Evolutionary conservation across 2,888 invertebrate species (phyloP).

Genomic region (Strigamia transsilvanica): DNA sequence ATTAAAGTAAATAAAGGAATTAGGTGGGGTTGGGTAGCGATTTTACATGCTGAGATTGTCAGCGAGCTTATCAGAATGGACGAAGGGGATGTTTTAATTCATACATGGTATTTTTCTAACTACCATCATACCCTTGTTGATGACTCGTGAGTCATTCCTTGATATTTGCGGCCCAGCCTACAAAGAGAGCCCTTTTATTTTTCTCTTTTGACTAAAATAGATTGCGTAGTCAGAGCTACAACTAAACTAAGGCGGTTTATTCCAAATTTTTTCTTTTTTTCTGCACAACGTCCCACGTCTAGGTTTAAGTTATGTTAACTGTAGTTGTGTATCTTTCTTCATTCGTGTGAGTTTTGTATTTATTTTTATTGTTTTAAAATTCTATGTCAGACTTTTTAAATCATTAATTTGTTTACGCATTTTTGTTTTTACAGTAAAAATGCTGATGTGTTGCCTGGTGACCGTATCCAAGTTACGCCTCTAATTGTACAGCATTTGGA

Average conservation of each 20-base stretch:
- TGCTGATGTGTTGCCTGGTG: neutral
- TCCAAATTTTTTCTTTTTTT: neutral
- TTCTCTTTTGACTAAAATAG: constrained; percentile 41
- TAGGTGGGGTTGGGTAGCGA: neutral
- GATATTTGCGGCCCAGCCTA: constrained; percentile 46
- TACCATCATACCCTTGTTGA: constrained; percentile 45
- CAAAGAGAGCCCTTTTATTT: constrained; percentile 26
- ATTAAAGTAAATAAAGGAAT: too few relatives aligned
- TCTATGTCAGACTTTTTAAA: neutral
- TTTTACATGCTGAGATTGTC: neutral
- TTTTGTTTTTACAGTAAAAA: constrained; percentile 10
- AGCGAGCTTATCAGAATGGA: neutral
- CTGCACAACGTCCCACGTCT: neutral
- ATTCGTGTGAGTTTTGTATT: neutral
- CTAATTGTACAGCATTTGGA: constrained; percentile 5
- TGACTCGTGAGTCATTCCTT: constrained; percentile 41
- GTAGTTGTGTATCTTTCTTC: constrained; percentile 2
- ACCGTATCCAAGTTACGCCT: constrained; percentile 33
- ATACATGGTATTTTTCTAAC: neutral
- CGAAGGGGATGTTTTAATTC: neutral
- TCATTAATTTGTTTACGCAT: neutral
- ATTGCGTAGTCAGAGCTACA: constrained; percentile 31
- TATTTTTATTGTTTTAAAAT: neutral
- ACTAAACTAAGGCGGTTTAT: constrained; percentile 20
- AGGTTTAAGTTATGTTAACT: neutral